Evolutionary conservation across 2,888 invertebrate species (phyloP), one percentile per base, ranked within the genome.

Genomic region (Caradrina kadenii): DNA sequence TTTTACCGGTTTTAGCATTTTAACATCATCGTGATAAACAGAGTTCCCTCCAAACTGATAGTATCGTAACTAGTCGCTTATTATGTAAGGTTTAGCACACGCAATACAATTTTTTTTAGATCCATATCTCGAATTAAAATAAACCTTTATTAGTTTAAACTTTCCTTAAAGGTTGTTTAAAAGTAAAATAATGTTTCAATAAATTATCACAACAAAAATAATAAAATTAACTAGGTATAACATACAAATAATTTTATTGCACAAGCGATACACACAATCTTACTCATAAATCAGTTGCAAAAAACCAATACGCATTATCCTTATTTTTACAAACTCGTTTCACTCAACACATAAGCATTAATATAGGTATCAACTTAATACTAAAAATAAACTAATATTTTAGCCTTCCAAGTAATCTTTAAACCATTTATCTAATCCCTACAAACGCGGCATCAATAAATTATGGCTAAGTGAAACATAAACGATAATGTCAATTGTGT

Each of bases 391-490:
- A 63, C 62, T 39, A 71, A 79, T 60, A 79, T 71, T 71, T 79
- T 63, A 76, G 64, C 76, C 59, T 63, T 39, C 79, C 63, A 53
- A 76, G 53, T 77, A 80, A 83, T 83, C 81, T 83, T 54, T 79
- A 78, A 85, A 75, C 81, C 81, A 84, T 84, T 84, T 84, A 84
- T 84, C 84, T 84, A 81, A 83, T 82, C 84, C 83, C 81, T 67
- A 81, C 84, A 81, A 84, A 74, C 79, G 86, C 85, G 87, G 85
- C 90, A 87, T 90, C 91, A 93, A 93, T 93, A 93, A 93, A 93
- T 93, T 91, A 93, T 89, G 84, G 82, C 88, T 93, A 93, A 94
- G 92, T 94, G 94, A 94, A 93, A 93, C 92, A 93, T 93, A 93
- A 92, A 90, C 89, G 94, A 93, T 93, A 93, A 92, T 93, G 93